Conservation (phyloP, 2,888 invertebrate genomes). For the Macrophya annulata region DNA sequence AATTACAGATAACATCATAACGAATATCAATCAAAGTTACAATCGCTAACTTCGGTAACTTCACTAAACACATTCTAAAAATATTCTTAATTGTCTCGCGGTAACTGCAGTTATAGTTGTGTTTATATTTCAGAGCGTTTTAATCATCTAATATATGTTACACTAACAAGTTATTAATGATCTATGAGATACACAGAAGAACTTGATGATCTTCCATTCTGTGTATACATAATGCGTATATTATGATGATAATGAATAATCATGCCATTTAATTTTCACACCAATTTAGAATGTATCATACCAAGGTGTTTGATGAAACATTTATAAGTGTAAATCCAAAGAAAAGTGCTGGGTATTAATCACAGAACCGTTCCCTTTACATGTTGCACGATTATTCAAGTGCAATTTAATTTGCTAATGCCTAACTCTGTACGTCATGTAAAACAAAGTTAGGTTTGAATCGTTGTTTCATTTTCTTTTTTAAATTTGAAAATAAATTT, state of each 20-base stretch:
- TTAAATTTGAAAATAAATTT: not conserved
- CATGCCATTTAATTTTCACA: not conserved
- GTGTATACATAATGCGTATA: not conserved
- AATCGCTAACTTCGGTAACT: not conserved
- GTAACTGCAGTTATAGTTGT: not conserved
- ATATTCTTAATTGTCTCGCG: not conserved
- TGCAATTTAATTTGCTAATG: not conserved
- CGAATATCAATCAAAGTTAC: conserved; percentile 8
- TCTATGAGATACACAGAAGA: not conserved
- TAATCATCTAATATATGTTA: conserved; percentile 1
- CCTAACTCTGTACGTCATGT: conserved; percentile 2
- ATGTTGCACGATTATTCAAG: not conserved
- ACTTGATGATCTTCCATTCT: not conserved
- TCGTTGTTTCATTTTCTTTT: not conserved
- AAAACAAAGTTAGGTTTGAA: not conserved
- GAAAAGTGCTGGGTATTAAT: conserved; percentile 22
- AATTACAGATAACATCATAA: not conserved
- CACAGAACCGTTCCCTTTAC: conserved; percentile 5
- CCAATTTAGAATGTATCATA: not conserved
- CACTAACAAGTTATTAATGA: not conserved
- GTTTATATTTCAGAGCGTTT: not conserved
- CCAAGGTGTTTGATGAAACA: not conserved
- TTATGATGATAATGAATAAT: conserved; percentile 13
- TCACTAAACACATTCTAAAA: not conserved
- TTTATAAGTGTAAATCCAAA: conserved; percentile 6